Evolutionary conservation across 2,797 vertebrate species (phyloP).

Genomic region (Xerus rutilus): DNA sequence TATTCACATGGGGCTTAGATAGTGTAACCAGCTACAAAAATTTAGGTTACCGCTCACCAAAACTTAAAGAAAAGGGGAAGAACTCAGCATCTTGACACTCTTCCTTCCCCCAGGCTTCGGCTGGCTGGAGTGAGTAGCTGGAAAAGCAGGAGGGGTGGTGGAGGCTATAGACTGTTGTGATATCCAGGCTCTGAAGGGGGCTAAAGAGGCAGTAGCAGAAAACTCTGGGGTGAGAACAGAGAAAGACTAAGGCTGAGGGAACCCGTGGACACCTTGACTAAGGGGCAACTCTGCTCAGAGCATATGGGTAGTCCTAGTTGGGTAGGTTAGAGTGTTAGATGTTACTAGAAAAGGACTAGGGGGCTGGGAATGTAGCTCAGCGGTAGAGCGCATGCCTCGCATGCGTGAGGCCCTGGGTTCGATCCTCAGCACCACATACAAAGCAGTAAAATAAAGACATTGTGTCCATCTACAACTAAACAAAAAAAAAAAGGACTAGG

Average conservation of each 20-base stretch:
- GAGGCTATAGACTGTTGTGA: background rate
- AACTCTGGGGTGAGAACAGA: background rate
- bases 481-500: background rate
- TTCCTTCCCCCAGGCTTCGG: background rate
- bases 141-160: background rate
- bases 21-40: conserved; percentile 14
- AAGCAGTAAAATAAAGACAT: too few species aligned
- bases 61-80: conserved; percentile 31
- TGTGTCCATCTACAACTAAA: too few species aligned
- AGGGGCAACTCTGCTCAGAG: background rate
- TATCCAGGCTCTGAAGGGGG: background rate
- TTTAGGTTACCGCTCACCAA: conserved; percentile 30
- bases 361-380: too few species aligned
- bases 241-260: conserved; percentile 1
- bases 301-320: background rate
- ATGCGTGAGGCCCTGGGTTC: too few species aligned
- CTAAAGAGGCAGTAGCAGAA: background rate
- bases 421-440: too few species aligned
- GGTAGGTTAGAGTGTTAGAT: background rate
- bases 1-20: conserved; percentile 28
- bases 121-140: background rate
- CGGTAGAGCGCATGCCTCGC: too few species aligned
- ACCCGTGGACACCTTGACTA: background rate
- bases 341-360: conserved; percentile 7
- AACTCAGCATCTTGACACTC: conserved; percentile 32